Percentiles rank a stretch among this genome's conserved stretches.
Evolutionary conservation across 2,888 invertebrate species (phyloP).

Genomic region (Napeogenes sylphis): DNA sequence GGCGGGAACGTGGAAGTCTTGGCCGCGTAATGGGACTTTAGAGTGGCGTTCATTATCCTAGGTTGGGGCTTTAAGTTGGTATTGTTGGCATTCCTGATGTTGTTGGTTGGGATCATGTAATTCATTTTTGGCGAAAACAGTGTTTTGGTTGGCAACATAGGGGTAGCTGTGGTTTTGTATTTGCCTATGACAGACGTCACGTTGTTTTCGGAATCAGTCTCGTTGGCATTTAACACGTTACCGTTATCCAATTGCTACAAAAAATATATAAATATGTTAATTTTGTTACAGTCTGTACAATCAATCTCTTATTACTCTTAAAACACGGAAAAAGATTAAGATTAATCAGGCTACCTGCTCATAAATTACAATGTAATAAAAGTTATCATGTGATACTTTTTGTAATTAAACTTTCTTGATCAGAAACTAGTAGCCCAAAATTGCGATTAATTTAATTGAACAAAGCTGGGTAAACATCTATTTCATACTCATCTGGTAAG

Average conservation of each 20-base stretch:
- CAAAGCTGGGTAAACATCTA: no score
- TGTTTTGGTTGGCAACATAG: constrained; percentile 65
- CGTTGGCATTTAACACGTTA: constrained; percentile 64
- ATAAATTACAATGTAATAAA: no score
- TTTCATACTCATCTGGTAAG: no score
- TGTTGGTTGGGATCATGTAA: constrained; percentile 72
- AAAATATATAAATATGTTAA: not conserved
- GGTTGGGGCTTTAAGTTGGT: constrained; percentile 64
- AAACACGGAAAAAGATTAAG: no score
- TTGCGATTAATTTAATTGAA: no score
- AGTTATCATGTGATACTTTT: no score
- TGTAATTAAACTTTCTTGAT: no score
- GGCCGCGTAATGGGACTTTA: constrained; percentile 61
- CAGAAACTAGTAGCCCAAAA: no score
- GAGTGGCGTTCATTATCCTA: constrained; percentile 48
- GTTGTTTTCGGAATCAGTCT: constrained; percentile 66
- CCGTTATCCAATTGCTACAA: constrained; percentile 65
- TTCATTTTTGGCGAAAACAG: constrained; percentile 65
- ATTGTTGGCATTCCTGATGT: constrained; percentile 62
- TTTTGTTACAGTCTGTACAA: no score
- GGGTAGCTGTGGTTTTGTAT: constrained; percentile 66
- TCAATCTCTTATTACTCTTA: no score
- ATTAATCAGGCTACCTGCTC: no score
- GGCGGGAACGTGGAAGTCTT: constrained; percentile 73
- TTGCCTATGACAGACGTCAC: constrained; percentile 68